Evolutionary conservation across 2,113 vertebrate species (phyloP).

Genomic region (Coptodon bakossiorum): DNA sequence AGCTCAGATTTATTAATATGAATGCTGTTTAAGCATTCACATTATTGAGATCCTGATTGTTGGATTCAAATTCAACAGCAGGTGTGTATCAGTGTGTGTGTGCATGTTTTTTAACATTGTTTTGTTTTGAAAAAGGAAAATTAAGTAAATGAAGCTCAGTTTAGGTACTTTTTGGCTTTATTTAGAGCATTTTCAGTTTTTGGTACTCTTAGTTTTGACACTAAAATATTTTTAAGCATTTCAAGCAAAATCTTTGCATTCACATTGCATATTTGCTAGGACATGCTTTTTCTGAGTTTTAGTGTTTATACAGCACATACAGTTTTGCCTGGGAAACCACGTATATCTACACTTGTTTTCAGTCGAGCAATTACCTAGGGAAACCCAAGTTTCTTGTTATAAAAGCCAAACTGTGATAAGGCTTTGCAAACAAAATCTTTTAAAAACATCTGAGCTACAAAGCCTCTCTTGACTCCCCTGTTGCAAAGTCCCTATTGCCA

Average conservation of each 20-base stretch:
- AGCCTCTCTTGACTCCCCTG: not conserved
- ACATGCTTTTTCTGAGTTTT: not conserved
- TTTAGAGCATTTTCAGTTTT: too few species aligned
- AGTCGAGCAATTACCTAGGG: not conserved
- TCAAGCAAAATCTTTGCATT: not conserved
- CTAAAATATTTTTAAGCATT: not conserved
- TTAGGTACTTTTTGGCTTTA: too few species aligned
- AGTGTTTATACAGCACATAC: not conserved
- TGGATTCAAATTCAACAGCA: too few species aligned
- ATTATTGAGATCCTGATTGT: too few species aligned
- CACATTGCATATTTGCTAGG: not conserved
- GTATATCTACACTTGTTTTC: not conserved
- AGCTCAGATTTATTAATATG: not conserved
- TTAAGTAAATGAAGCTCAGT: too few species aligned
- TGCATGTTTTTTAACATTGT: too few species aligned
- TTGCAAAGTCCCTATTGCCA: not conserved
- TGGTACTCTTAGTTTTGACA: too few species aligned
- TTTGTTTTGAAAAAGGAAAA: too few species aligned
- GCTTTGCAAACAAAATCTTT: not conserved
- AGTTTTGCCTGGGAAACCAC: not conserved
- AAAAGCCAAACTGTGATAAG: not conserved
- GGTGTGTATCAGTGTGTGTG: too few species aligned
- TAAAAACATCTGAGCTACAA: constrained; percentile 6
- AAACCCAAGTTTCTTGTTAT: not conserved
- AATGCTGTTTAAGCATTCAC: not conserved